Base-by-base conservation (phyloP, 2,113 vertebrate species). In the Emydocephalus ijimae region DNA sequence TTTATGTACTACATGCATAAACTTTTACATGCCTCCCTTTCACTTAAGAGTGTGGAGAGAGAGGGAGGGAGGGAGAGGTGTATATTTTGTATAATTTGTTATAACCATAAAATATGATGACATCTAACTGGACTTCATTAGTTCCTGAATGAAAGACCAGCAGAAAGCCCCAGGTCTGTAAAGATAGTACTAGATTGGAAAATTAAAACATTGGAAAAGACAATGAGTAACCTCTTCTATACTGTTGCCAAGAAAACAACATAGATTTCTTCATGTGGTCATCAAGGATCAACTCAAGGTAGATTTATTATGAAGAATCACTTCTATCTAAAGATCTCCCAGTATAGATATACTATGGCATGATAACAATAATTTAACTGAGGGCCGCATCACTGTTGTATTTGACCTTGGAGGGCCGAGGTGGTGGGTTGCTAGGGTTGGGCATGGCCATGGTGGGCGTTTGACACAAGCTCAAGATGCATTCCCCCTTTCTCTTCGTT, bases 21-120 rank as follows among this genome's bases (percentile, higher is more conserved):
- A 88, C 34, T 39, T 74, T 59, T 12, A 85, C 52, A 55, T 21
- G 90, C 85, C 20, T 0, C 21, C 1, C 23, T 81, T 91, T 74
- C 85, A 0, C 3, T n/a, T 86, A 74, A 23, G 21, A 90, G 5
- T 0, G 0, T 59, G 0, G 0, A 81, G 18, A 4, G 0, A 0
- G 54, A 39, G 7, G 1, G 54, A 39, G 23, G 23, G 57, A 55
- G 54, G 15, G 54, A 55, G 15, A 55, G 54, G 15, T 1, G 57
- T 59, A 59, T 61, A 10, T 24, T 64, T 29, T 64, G 26, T 29
- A n/a, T 69, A 69, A n/a, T 69, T 69, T 14, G 29, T 69, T n/a
- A 69, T n/a, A n/a, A 69, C 29, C 29, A 69, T 69, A 34, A 12
- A 29, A 5, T n/a, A n/a, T 69, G 64, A 14, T 29, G 29, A 64